Evolutionary conservation across 92 coral and sea anemone genomes (phyloP), one percentile per base, ranked within the genome.

Genomic region (Heliopora coerulea): DNA sequence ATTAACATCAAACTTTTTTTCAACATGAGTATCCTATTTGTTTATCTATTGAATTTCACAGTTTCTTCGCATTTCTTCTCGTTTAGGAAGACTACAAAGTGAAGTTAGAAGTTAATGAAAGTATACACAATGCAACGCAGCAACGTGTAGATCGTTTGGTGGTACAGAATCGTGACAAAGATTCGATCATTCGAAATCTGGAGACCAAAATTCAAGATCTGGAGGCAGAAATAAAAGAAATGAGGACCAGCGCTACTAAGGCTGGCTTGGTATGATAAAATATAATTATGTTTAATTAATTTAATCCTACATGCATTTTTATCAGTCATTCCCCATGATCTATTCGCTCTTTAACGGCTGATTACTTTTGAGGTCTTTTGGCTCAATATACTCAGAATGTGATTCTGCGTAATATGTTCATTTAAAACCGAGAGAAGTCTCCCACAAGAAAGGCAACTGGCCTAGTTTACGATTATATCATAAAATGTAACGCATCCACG

Each of bases 71-170:
- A 46, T 37, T 8, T 49, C 8, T 50, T 50, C 0, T 27, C 20
- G 18, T 14, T 20, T 70, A 70, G 77, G 77, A 70, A 54, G 77
- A 70, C 17, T 33, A 35, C 8, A 50, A 54, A 50, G 63, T 50
- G 31, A 70, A 70, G 27, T 34, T 18, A 19, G 77, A 70, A 25
- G 77, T 70, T 3, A 63, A 70, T 9, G 32, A 31, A 30, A 70
- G 77, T 52, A 0, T 70, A 34, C 34, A 29, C 32, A 70, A 33
- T 35, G 62, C 77, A 19, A 70, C 77, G 0, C 77, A 70, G 25
- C 77, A 70, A 20, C 31, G 77, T n/a, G 77, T 70, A 0, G 77
- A 70, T 19, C 62, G 77, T 32, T 33, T 70, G 48, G 77, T 70
- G 13, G 62, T 70, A 30, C 77, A 70, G 19, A 70, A 70, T 34